phyloP scores from a whole-genome alignment of 2,888 invertebrate genomes.

The Opisthograptis luteolata region DNA sequence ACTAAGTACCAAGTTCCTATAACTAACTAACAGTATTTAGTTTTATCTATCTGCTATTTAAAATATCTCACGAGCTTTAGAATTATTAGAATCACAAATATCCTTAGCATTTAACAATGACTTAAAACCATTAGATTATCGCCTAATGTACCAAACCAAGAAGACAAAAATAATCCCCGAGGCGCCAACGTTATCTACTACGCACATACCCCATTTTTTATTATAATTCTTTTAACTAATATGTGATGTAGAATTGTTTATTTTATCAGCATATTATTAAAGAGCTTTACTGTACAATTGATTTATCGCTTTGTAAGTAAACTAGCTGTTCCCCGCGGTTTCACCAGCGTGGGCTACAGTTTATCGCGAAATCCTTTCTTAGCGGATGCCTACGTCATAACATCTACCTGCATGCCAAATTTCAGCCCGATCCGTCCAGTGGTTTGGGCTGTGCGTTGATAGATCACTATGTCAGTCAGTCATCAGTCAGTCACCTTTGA shows the following conservation, averaged over 20 bases:
- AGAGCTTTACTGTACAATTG: not conserved
- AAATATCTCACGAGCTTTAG: slow-evolving; percentile 11
- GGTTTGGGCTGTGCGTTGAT: too few species aligned
- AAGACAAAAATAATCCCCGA: slow-evolving; percentile 54
- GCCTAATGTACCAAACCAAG: slow-evolving; percentile 39
- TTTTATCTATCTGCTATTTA: not conserved
- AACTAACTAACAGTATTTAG: too few species aligned
- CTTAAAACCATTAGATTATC: slow-evolving; percentile 46
- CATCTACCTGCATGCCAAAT: too few species aligned
- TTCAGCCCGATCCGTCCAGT: too few species aligned
- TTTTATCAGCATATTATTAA: slow-evolving; percentile 27
- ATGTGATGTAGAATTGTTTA: slow-evolving; percentile 6
- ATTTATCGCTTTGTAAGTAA: not conserved
- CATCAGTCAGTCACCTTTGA: too few species aligned
- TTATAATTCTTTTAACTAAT: slow-evolving; percentile 21
- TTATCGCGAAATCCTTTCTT: too few species aligned
- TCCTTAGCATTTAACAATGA: slow-evolving; percentile 22
- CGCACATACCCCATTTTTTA: slow-evolving; percentile 51
- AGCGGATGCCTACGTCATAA: too few species aligned
- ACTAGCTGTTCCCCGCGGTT: too few species aligned
- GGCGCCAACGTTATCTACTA: slow-evolving; percentile 61
- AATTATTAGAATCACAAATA: not conserved
- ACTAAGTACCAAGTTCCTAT: too few species aligned
- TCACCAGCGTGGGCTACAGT: too few species aligned
- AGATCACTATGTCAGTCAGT: too few species aligned